These are phyloP conservation scores for Drosophila anomelani DNA, from an alignment of 2,888 invertebrate genomes.

Conservation along the genomic window DNA sequence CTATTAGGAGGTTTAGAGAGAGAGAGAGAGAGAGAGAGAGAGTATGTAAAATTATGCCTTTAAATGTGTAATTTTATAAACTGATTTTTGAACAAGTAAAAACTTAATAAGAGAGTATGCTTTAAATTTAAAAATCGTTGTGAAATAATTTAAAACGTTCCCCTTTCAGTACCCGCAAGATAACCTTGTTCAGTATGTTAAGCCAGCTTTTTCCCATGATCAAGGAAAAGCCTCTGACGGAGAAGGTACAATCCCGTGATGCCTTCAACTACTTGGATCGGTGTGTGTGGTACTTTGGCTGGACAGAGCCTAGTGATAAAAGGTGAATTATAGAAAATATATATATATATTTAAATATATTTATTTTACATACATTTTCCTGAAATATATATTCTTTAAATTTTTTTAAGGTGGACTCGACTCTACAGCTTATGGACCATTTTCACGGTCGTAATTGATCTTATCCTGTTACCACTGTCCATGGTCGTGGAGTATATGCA, in stretches of 20 bases:
- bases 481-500: conserved; percentile 7
- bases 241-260: conserved; percentile 53
- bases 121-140: not conserved
- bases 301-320: conserved; percentile 19
- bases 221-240: conserved; percentile 9
- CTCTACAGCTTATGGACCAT: not conserved
- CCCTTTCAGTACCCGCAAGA: not conserved
- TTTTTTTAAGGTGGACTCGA: not conserved
- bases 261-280: conserved; percentile 56
- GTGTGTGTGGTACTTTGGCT: conserved; percentile 26
- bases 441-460: not conserved
- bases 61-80: too few relatives aligned
- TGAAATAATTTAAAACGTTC: not conserved
- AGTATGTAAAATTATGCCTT: not conserved
- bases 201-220: conserved; percentile 19
- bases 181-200: conserved; percentile 10
- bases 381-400: too few relatives aligned
- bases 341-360: too few relatives aligned
- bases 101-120: too few relatives aligned
- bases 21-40: too few relatives aligned
- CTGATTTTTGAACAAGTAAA: not conserved
- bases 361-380: too few relatives aligned
- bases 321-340: not conserved
- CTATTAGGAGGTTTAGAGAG: not conserved
- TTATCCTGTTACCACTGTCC: conserved; percentile 20